Conservation (phyloP, 2,113 vertebrate species). For the Eolophus roseicapilla region DNA sequence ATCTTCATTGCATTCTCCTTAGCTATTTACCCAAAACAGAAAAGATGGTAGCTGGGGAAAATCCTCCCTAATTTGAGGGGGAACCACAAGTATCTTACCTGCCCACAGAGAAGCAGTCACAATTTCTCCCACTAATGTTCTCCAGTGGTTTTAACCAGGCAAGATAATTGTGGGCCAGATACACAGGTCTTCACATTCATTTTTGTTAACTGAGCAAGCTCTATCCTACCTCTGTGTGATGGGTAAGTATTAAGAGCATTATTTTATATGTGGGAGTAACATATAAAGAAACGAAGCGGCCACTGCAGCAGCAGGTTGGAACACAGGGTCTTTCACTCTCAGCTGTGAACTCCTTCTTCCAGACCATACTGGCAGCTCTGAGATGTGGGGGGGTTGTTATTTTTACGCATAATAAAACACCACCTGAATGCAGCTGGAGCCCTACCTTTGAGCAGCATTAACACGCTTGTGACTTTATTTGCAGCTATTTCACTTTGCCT, state of each 20-base stretch:
- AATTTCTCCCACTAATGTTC: neutral
- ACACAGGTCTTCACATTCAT: neutral
- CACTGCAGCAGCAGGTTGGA: neutral
- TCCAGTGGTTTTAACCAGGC: neutral
- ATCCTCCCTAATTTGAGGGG: neutral
- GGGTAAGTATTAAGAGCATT: neutral
- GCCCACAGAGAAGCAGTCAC: neutral
- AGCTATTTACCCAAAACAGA: neutral
- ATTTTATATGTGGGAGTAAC: neutral
- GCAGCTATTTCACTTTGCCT: slow-evolving; percentile 22
- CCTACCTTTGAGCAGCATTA: neutral
- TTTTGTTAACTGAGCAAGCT: neutral
- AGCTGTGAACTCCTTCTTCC: neutral
- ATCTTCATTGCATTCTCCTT: neutral
- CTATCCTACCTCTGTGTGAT: neutral
- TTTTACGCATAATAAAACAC: neutral
- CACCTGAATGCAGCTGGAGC: slow-evolving; percentile 31
- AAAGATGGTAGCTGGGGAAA: neutral
- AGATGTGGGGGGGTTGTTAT: neutral
- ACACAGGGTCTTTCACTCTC: slow-evolving; percentile 14
- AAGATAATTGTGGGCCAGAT: neutral
- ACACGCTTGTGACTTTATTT: neutral
- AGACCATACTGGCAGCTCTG: neutral
- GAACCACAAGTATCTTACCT: neutral
- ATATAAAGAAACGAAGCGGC: rapidly evolving